Evolutionary conservation across 1,140 invertebrate species (phyloP), one percentile per base, ranked within the genome.

Genomic region (Pseudomyrmex pallidus): DNA sequence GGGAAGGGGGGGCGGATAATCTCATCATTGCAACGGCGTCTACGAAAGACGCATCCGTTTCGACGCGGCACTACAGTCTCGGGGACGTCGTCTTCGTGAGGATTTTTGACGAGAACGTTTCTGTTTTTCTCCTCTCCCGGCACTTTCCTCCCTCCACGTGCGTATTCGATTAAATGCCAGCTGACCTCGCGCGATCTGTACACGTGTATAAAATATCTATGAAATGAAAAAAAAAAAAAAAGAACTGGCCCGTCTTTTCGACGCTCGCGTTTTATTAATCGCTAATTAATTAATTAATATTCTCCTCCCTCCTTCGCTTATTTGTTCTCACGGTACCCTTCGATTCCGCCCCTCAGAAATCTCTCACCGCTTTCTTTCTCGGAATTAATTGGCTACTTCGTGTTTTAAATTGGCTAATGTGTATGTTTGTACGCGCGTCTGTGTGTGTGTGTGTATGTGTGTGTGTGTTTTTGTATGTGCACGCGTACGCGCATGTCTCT

Each of bases 181-280:
- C 48, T 84, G 48, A 59, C 56, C 67, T 82, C 67, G 76, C 72
- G 78, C 78, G 78, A 82, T 13, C 67, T 74, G 59, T 82, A 74
- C 59, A 82, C 54, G 63, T 68, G 70, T 84, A 57, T 74, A 87
- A 84, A 87, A 84, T 25, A 25, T 83, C 73, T 83, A 80, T 68
- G 63, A 59, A 84, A 3, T 25, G 25, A 78, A 52, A 13, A 63
- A 85, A 83, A 13, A 63, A 85, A 83, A 85, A 83, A 77, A 74
- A 82, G 84, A 64, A 87, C 86, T 87, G 87, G 86, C 87, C 87
- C 86, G 76, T 87, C 73, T 72, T 61, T 68, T 87, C 67, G 86
- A 74, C 70, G 52, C 57, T 87, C 56, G 50, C 44, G 10, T 74
- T 83, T 78, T 76, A 84, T 46, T 80, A 80, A 57, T 70, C 22